Conservation (phyloP, 2,113 vertebrate species). For the Thryonomys swinderianus region DNA sequence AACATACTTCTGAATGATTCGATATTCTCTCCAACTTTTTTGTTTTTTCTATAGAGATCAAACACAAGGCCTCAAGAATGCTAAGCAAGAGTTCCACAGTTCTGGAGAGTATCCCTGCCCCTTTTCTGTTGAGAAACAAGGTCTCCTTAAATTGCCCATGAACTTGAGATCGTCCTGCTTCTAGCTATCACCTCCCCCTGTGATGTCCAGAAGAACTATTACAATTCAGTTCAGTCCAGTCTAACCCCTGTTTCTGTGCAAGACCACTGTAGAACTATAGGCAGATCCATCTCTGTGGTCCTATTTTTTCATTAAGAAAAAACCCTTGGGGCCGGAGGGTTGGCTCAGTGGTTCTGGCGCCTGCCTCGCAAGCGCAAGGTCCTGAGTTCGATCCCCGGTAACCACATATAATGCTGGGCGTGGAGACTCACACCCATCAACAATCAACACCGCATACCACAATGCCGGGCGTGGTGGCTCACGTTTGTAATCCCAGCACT, state of each 20-base stretch:
- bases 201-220: neutral
- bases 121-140: neutral
- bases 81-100: neutral
- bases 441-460: too few relatives aligned
- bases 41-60: neutral
- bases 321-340: too few relatives aligned
- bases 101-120: neutral
- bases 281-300: neutral
- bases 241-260: neutral
- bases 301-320: neutral
- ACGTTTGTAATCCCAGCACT: too few relatives aligned
- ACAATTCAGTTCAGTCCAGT: neutral
- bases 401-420: too few relatives aligned
- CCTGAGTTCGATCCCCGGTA: too few relatives aligned
- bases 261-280: neutral
- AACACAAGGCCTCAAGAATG: neutral
- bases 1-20: conserved; percentile 41
- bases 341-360: too few relatives aligned
- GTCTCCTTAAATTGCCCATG: neutral
- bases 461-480: too few relatives aligned
- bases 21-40: neutral
- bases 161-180: neutral
- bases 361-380: too few relatives aligned
- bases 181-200: too few relatives aligned
- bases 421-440: too few relatives aligned